Conservation (phyloP, 2,113 vertebrate species). For the Oenanthe melanoleuca region DNA sequence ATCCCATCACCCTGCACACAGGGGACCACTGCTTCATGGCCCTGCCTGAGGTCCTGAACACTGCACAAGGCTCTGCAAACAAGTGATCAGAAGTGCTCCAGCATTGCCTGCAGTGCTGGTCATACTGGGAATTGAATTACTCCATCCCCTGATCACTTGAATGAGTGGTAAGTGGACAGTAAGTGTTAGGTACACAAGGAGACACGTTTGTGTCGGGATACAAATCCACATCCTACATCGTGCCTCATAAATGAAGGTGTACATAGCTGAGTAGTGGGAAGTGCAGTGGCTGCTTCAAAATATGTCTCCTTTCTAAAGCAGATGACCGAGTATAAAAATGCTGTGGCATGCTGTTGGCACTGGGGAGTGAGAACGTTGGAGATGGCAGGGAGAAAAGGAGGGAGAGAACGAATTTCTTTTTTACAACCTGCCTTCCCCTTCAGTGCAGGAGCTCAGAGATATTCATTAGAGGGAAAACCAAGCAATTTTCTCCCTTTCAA, state of each 20-base stretch:
- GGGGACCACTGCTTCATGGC: not conserved
- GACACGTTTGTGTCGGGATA: rapidly evolving
- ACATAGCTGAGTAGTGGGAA: not conserved
- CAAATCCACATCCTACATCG: not conserved
- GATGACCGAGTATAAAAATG: not conserved
- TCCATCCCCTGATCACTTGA: not conserved
- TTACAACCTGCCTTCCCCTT: not conserved
- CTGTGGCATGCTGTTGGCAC: not conserved
- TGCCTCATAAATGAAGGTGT: not conserved
- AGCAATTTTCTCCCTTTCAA: not conserved
- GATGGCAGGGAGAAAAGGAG: not conserved
- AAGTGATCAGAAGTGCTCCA: not conserved
- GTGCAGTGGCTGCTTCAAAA: not conserved
- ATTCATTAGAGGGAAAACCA: not conserved
- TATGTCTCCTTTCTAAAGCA: not conserved
- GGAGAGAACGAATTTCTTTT: not conserved
- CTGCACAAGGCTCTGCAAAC: rapidly evolving
- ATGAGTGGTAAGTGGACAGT: not conserved
- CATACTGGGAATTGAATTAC: not conserved
- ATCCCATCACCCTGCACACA: not conserved
- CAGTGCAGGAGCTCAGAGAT: not conserved
- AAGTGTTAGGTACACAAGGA: not conserved
- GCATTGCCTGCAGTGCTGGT: not conserved
- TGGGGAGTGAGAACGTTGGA: not conserved
- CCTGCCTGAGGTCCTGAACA: not conserved